These are phyloP conservation scores for Aurelia coerulea DNA, from an alignment of 30 jellyfish, hydroid and myxozoan species.

Conservation along the genomic window DNA sequence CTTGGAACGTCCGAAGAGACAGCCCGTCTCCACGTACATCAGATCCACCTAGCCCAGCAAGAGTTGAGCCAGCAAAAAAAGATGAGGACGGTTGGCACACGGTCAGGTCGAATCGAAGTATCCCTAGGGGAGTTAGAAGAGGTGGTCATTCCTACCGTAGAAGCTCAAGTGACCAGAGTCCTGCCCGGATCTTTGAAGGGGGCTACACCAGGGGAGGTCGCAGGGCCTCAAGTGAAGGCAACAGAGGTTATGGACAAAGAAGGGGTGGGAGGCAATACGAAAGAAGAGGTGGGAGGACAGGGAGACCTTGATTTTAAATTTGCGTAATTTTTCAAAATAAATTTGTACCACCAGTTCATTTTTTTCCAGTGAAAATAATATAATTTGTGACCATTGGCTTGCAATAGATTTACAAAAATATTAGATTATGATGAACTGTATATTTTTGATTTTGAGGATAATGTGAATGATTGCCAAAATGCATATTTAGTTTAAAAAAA, in stretches of 20 bases:
- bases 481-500: no score
- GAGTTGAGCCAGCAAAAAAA: not conserved
- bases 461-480: no score
- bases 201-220: constrained; percentile 29
- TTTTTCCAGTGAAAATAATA: no score
- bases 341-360: no score
- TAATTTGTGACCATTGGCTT: no score
- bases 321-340: no score
- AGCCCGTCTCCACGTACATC: not conserved
- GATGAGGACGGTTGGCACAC: constrained; percentile 54
- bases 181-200: not conserved
- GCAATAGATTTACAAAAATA: no score
- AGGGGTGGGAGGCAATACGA: constrained; percentile 5
- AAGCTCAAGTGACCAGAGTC: constrained; percentile 44
- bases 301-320: not conserved
- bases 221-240: constrained; percentile 50
- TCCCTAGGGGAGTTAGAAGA: constrained; percentile 20
- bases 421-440: no score
- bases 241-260: constrained; percentile 30
- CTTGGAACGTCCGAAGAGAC: not conserved
- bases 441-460: no score
- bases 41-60: constrained; percentile 2
- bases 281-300: not conserved
- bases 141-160: constrained; percentile 33
- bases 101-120: constrained; percentile 20